Conservation (phyloP, 2,797 vertebrate genomes). For the Enteromius afrohamiltoni region DNA sequence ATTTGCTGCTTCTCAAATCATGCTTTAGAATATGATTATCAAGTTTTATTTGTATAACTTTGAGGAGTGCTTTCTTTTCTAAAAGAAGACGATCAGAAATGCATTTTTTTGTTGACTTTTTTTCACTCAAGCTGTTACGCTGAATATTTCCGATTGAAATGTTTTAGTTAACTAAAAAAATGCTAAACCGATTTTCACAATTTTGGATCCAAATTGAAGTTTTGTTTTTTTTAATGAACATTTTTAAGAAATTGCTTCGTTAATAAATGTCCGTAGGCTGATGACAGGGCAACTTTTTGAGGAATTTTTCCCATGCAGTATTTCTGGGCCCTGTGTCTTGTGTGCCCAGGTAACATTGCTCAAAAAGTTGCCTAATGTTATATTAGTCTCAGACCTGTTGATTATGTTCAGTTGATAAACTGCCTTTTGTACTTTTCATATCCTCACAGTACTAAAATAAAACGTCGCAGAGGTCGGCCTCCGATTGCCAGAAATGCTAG, state of each 20-base stretch:
- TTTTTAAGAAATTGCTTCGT: not conserved
- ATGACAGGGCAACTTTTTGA: not conserved
- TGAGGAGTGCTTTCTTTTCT: not conserved
- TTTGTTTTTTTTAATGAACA: not conserved
- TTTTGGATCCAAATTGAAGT: not conserved
- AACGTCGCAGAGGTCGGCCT: slow-evolving; percentile 78
- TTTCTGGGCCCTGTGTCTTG: not conserved
- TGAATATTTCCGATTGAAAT: not conserved
- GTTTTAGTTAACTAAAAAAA: not conserved
- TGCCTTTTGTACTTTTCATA: not conserved
- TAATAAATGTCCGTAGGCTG: not conserved
- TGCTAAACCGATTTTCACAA: not conserved
- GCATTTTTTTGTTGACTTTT: not conserved
- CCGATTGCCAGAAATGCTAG: slow-evolving; percentile 73
- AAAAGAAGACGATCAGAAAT: not conserved
- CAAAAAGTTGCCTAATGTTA: not conserved
- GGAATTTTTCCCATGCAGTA: not conserved
- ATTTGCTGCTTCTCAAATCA: not conserved
- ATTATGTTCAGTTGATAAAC: not conserved
- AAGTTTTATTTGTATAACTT: not conserved
- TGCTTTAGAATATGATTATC: not conserved
- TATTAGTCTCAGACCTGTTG: not conserved
- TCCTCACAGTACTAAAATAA: slow-evolving; percentile 70
- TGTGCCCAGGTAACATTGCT: too few relatives aligned
- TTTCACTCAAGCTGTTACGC: not conserved